phyloP scores from a whole-genome alignment of 2,888 invertebrate species.

The Mallateleia sp. region DNA sequence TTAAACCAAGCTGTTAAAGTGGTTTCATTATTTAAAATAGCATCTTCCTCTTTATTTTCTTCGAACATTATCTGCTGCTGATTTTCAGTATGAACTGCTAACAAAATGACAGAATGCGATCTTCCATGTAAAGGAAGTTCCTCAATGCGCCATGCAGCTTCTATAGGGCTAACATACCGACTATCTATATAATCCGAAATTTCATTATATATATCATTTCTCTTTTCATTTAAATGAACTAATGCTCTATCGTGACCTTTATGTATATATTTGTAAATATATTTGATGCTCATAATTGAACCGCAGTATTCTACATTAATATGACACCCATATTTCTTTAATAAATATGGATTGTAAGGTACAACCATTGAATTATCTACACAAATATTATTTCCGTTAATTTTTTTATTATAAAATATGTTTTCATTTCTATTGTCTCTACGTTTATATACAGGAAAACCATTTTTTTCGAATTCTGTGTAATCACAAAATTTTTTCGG shows the following conservation, averaged over 20 bases:
- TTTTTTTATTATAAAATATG: slow-evolving; percentile 21
- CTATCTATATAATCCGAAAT: slow-evolving; percentile 46
- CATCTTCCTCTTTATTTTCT: slow-evolving; percentile 17
- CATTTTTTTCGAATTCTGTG: slow-evolving; percentile 28
- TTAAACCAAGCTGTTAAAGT: slow-evolving; percentile 69
- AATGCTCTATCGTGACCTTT: slow-evolving; percentile 10
- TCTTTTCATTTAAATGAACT: neutral
- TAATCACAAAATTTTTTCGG: slow-evolving; percentile 23
- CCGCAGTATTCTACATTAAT: slow-evolving; percentile 75
- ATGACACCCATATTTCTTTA: slow-evolving; percentile 65
- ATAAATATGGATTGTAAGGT: slow-evolving; percentile 43
- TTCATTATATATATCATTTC: slow-evolving; percentile 32
- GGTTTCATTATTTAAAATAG: slow-evolving; percentile 42
- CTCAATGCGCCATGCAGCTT: slow-evolving; percentile 72
- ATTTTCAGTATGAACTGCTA: slow-evolving; percentile 71
- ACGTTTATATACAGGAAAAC: slow-evolving; percentile 3
- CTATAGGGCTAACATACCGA: slow-evolving; percentile 36
- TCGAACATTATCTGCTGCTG: slow-evolving; percentile 54
- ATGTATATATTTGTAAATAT: slow-evolving; percentile 58
- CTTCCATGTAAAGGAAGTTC: slow-evolving; percentile 68
- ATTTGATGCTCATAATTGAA: slow-evolving; percentile 64
- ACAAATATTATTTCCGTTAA: neutral
- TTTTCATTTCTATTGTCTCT: slow-evolving; percentile 14
- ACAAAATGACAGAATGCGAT: slow-evolving; percentile 63
- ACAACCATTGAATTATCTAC: slow-evolving; percentile 28